Evolutionary conservation across 2,888 invertebrate genomes (phyloP), one percentile per base, ranked within the genome.

Genomic region (Melangyna quadrimaculata): DNA sequence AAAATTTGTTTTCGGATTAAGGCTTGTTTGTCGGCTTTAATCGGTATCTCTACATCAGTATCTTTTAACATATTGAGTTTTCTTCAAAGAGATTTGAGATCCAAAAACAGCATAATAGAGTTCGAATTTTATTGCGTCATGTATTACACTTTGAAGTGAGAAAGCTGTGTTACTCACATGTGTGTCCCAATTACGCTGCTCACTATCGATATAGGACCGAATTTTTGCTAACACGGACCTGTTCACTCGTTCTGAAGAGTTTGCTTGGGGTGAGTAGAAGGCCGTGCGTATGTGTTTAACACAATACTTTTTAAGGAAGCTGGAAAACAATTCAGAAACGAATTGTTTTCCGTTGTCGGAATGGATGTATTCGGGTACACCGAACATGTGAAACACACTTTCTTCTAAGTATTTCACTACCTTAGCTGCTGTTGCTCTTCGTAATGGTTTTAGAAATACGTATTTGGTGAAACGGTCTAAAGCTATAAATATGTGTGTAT

Each of bases 181-280:
- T 0, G 12, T 8, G 14, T 40, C 37, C 37, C 37, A 40, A 14
- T 40, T 43, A 5, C 43, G n/a, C n/a, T n/a, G n/a, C n/a, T n/a
- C n/a, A n/a, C n/a, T n/a, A n/a, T n/a, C n/a, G n/a, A n/a, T n/a
- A n/a, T 45, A 45, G 6, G 43, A 45, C 43, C 43, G 7, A 45
- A 45, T 45, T 45, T 45, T 45, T n/a, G 43, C 8, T 19, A 45
- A 17, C 2, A 45, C 43, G n/a, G 43, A 45, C 2, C 43, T 5
- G 9, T 45, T 45, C 0, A 45, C n/a, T 19, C 43, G 43, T 12
- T 48, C 48, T 3, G 22, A 48, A 22, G 22, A 89, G 72, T 91
- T 90, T 1, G 83, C 79, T 84, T 91, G 90, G 0, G 91, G 90
- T 19, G 89, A 88, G 74, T 91, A 90, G 12, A 72, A 53, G 0